Evolutionary conservation across 2,888 invertebrate species (phyloP), one percentile per base, ranked within the genome.

Genomic region (Phyllotreta striolata): DNA sequence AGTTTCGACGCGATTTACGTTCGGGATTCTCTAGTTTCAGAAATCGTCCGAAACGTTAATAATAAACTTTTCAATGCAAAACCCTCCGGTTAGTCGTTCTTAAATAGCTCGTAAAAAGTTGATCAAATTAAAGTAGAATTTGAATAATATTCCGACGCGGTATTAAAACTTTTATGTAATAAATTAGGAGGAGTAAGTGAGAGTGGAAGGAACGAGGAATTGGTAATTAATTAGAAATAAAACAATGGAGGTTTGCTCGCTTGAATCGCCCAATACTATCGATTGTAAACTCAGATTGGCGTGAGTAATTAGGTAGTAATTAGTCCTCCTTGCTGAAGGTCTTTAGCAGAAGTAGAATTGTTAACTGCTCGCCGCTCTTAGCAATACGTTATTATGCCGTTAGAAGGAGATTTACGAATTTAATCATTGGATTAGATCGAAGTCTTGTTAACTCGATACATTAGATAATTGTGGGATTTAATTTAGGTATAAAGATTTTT

Each of bases 301-400:
- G 72, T 74, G 74, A 74, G 71, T 74, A 74, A 75, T 74, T 73
- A 24, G 24, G 24, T 24, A 73, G 70, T 66, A 74, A 74, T 75
- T 75, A 74, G 71, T 69, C 69, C 66, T 57, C 13, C 68, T 63
- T 43, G 68, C 66, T 70, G 69, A 34, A 43, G 70, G 70, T 70
- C 71, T 74, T 73, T 70, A 70, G 67, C 66, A 72, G 70, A 44
- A 60, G 69, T 74, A 70, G 74, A 75, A 74, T 76, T 75, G 73
- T 76, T 76, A 75, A 76, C 73, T 73, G 74, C 72, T 64, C 64
- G 67, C 61, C 70, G 69, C 68, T 71, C 74, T 76, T 76, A 75
- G 74, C 73, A 75, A 77, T 78, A 75, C 76, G 76, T 77, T 77
- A 77, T 72, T 68, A 72, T 75, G 76, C 75, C 76, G 74, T 77